phyloP scores from a whole-genome alignment of 2,888 invertebrate genomes.

The Coelopa pilipes region DNA sequence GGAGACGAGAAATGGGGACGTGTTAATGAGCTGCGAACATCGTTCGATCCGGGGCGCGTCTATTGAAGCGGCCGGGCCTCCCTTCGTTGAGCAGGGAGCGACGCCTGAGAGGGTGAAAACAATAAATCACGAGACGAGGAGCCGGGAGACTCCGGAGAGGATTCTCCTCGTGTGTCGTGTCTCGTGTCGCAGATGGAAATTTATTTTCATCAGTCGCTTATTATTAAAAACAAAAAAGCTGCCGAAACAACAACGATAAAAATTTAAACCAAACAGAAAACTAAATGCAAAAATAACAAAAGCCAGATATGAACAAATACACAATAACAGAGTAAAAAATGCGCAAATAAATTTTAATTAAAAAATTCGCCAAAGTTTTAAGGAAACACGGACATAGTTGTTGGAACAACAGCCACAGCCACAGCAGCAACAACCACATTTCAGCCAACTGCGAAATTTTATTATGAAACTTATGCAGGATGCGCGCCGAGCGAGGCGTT shows the following conservation, averaged over 20 bases:
- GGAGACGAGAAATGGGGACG: background rate
- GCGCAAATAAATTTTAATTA: conserved; percentile 11
- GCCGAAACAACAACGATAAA: no score
- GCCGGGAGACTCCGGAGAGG: background rate
- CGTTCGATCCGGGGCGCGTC: background rate
- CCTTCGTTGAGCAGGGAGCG: no score
- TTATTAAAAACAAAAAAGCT: no score
- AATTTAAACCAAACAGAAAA: no score
- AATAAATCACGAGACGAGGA: background rate
- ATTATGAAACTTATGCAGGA: conserved; percentile 14
- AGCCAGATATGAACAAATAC: no score
- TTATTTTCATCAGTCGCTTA: no score
- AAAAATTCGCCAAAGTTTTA: background rate
- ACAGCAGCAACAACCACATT: no score
- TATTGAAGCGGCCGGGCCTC: no score
- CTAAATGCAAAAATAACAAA: no score
- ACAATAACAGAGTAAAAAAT: background rate
- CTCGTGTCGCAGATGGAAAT: no score
- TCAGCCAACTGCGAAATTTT: background rate
- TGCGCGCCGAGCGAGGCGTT: conserved; percentile 1
- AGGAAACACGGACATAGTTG: background rate
- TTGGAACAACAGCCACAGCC: background rate
- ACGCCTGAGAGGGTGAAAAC: background rate
- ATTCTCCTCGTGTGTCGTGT: background rate
- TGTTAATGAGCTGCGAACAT: conserved; percentile 29